Conservation (phyloP, 2,888 invertebrate genomes). For the Kuschelorhynchus macadamiae region DNA sequence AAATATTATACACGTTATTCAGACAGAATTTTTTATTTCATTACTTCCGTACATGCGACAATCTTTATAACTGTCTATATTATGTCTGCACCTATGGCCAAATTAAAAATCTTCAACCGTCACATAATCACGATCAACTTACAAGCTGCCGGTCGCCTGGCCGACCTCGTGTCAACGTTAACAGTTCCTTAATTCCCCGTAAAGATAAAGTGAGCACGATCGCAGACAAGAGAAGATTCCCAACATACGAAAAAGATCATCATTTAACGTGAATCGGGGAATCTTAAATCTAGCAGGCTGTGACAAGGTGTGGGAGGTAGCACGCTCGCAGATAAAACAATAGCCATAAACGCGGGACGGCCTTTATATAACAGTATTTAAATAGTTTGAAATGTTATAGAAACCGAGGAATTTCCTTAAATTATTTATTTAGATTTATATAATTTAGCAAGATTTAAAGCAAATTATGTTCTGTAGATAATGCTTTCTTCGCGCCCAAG, state of each 20-base stretch:
- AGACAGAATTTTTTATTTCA: too few relatives aligned
- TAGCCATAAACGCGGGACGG: constrained; percentile 17
- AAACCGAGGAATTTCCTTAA: too few relatives aligned
- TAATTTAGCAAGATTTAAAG: too few relatives aligned
- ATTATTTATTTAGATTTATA: too few relatives aligned
- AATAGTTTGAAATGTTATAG: not conserved
- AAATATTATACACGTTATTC: too few relatives aligned
- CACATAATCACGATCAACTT: not conserved
- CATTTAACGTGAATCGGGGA: constrained; percentile 37
- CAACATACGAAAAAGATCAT: constrained; percentile 45
- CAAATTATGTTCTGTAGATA: too few relatives aligned
- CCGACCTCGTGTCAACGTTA: constrained; percentile 28
- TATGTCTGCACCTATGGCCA: not conserved
- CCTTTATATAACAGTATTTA: constrained; percentile 1
- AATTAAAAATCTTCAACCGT: not conserved
- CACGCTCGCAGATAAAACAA: constrained; percentile 31
- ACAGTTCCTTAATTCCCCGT: constrained; percentile 35
- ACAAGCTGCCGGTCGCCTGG: constrained; percentile 1
- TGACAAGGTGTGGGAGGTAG: constrained; percentile 41
- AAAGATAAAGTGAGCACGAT: constrained; percentile 44
- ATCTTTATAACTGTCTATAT: too few relatives aligned
- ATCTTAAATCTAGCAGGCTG: constrained; percentile 37
- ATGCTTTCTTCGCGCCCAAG: too few relatives aligned
- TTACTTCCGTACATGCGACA: too few relatives aligned
- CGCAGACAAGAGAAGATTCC: constrained; percentile 43